Evolutionary conservation across 2,888 invertebrate genomes (phyloP), one percentile per base, ranked within the genome.

Genomic region (Agriopis aurantiaria): DNA sequence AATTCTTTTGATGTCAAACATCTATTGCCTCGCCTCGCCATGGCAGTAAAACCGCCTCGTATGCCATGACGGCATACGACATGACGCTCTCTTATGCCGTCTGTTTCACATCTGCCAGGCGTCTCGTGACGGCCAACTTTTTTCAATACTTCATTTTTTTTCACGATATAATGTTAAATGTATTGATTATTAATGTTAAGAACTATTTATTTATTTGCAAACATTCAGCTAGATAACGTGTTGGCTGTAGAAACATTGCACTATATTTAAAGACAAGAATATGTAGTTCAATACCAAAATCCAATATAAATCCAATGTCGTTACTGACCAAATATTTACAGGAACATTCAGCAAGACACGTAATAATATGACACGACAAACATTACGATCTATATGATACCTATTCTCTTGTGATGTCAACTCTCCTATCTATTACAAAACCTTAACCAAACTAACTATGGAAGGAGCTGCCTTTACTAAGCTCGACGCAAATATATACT

Each of bases 401-500:
- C 1, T 6, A 17, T n/a, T 55, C 17, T 60, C 46, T 60, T 60
- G 49, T 67, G 41, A 23, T 11, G 17, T 49, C 8, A 46, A 17
- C 56, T 61, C 40, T 8, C 45, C 9, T 67, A 49, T 62, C 51
- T 67, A 14, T 14, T 53, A 48, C 43, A 40, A 60, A 72, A 43
- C 52, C 64, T 52, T 69, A 53, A 61, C 17, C 65, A 68, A 69
- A 72, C 58, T 51, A 69, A 72, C 58, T 52, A 8, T 49, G 49
- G 14, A 49, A 49, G 49, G 49, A 49, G n/a, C 14, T 49, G 14
- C 12, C 12, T 43, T 10, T 8, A 14, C 14, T 14, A 14, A 68
- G 45, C 17, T 68, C 12, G 62, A 14, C 17, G 5, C 59, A 70
- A 74, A 74, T 72, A 67, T 59, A 59, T 53, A 67, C 46, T 61